Conservation (phyloP, 2,113 vertebrate species). For the Poeciliopsis turrubarensis region DNA sequence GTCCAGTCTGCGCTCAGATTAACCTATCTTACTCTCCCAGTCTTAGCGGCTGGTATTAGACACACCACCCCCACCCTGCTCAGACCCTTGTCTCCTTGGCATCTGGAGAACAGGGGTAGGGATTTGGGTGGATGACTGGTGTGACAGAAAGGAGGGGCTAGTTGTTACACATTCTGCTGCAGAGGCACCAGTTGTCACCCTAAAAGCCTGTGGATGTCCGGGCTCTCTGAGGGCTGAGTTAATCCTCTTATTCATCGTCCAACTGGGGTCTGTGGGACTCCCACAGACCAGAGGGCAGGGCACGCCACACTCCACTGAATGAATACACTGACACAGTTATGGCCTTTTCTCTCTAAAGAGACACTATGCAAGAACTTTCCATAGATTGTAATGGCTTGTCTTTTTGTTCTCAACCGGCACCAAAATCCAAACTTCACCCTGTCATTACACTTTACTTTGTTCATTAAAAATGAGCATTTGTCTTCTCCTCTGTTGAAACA, state of each 20-base stretch:
- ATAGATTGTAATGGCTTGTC: conserved; percentile 32
- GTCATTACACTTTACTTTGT: not conserved
- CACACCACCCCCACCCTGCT: conserved; percentile 21
- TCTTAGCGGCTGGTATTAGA: conserved; percentile 30
- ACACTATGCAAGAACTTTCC: conserved; percentile 54
- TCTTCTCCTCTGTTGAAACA: not conserved
- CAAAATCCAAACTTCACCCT: not conserved
- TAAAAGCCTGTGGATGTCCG: conserved; percentile 47
- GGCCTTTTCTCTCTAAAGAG: conserved; percentile 49
- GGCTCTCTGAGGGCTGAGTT: conserved; percentile 63
- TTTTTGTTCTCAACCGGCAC: not conserved
- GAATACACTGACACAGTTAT: conserved; percentile 71
- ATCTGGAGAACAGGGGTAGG: conserved; percentile 35
- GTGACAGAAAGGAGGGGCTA: not conserved
- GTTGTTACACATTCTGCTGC: conserved; percentile 61
- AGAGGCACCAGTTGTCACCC: conserved; percentile 61
- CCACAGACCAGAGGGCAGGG: conserved; percentile 50
- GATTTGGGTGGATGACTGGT: conserved; percentile 4
- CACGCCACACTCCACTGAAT: conserved; percentile 62
- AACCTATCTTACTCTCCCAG: conserved; percentile 35
- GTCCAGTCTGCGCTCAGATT: conserved; percentile 45
- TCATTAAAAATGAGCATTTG: not conserved
- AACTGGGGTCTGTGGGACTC: conserved; percentile 50
- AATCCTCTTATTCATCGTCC: conserved; percentile 76
- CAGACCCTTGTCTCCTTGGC: conserved; percentile 23